Evolutionary conservation across 2,888 invertebrate genomes (phyloP), one percentile per base, ranked within the genome.

Genomic region (Camptogramma bilineatum): DNA sequence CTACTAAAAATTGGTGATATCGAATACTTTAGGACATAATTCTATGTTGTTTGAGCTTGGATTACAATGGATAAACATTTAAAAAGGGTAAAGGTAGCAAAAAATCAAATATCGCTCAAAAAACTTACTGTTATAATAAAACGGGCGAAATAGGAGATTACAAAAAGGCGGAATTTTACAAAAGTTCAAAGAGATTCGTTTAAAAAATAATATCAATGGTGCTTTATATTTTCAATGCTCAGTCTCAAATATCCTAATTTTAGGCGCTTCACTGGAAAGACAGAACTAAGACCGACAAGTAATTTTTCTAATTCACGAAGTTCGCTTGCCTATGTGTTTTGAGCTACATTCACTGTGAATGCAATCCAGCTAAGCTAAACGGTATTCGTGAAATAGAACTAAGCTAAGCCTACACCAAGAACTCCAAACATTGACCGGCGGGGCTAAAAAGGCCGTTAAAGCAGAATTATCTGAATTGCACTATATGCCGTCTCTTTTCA

Each of bases 1-100:
- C 77, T 80, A 74, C 69, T n/a, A 62, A 70, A 71, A 71, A 73
- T 71, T 70, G 68, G 70, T 73, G 71, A 71, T 71, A 71, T 71
- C 52, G 62, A 52, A 52, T 66, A 62, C 47, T 64, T 56, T 52
- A 59, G 54, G 58, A 50, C 52, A 53, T 60, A 64, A 56, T 44
- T 50, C 24, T 51, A 62, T 46, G 16, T 64, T 59, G 53, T 52
- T 52, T 66, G 63, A 61, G 64, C 63, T 70, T 52, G 66, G 61
- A 67, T 59, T 67, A 68, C 54, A 64, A 59, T 52, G 55, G 52
- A 61, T 72, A 72, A 62, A 71, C 53, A 64, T 42, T 56, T 69
- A 64, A 51, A 64, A 69, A 69, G 34, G 46, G 54, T 64, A 64
- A 56, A 52, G 51, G 60, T 64, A 66, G 68, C 61, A 63, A 66